Conservation (phyloP, 2,888 invertebrate genomes). For the Orthonevra nobilis region DNA sequence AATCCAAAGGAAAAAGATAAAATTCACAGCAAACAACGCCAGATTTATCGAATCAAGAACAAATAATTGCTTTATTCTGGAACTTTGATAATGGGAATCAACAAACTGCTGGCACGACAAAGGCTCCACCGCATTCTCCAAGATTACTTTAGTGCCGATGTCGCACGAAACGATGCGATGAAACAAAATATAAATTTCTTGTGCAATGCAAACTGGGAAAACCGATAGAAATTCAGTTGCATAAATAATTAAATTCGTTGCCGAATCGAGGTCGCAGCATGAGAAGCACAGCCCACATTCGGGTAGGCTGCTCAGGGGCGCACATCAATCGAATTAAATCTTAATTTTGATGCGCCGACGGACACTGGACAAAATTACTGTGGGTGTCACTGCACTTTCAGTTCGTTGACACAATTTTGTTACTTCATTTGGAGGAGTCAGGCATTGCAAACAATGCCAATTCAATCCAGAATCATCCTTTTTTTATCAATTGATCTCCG, state of each 20-base stretch:
- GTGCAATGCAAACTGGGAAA: not conserved
- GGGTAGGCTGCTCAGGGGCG: too few relatives aligned
- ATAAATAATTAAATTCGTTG: slow-evolving; percentile 55
- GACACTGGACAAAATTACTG: not conserved
- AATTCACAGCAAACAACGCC: slow-evolving; percentile 49
- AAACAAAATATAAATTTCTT: not conserved
- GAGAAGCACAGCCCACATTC: slow-evolving; percentile 20
- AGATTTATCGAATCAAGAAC: slow-evolving; percentile 50
- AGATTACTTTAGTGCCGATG: slow-evolving; percentile 8
- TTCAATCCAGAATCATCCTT: slow-evolving; percentile 16
- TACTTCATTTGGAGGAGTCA: slow-evolving; percentile 31
- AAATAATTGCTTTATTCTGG: slow-evolving; percentile 59
- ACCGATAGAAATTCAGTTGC: slow-evolving; percentile 22
- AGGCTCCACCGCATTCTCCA: slow-evolving; percentile 25
- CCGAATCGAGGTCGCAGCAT: slow-evolving; percentile 34
- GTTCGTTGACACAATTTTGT: slow-evolving; percentile 69
- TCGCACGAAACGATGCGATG: too few relatives aligned
- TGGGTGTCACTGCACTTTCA: slow-evolving; percentile 18
- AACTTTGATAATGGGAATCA: slow-evolving; percentile 60
- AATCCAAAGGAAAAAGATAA: not conserved
- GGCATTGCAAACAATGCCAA: slow-evolving; percentile 4
- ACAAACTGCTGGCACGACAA: slow-evolving; percentile 25
- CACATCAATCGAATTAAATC: slow-evolving; percentile 50
- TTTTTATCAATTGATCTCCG: slow-evolving; percentile 28
- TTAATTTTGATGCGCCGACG: slow-evolving; percentile 47